Evolutionary conservation across 2,113 vertebrate species (phyloP).

Genomic region (Haemorhous mexicanus): DNA sequence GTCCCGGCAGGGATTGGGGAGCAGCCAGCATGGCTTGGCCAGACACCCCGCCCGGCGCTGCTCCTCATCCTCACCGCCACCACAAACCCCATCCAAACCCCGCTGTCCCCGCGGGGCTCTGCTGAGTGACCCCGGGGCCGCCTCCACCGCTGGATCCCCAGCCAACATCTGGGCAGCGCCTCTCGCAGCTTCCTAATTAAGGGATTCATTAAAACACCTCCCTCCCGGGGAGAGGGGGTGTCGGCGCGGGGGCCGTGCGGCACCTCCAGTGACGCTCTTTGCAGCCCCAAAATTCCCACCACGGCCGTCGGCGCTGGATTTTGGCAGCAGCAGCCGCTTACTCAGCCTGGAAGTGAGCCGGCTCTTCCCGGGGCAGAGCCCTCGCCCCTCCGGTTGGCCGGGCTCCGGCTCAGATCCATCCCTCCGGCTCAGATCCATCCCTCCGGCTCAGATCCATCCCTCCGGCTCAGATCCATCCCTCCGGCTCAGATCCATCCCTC

Average conservation of each 20-base stretch:
- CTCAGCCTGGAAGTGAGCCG: neutral
- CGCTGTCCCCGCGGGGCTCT: accelerated
- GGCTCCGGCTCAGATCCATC: accelerated
- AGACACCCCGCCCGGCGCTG: neutral
- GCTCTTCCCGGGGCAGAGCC: neutral
- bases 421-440: accelerated
- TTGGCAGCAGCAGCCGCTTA: neutral
- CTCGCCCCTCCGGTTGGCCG: neutral
- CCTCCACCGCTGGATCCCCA: neutral
- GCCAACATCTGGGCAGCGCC: neutral
- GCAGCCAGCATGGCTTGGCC: neutral
- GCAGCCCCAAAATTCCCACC: neutral
- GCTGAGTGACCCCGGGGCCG: neutral
- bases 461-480: accelerated
- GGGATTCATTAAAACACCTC: neutral
- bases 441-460: accelerated
- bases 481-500: accelerated
- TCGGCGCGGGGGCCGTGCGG: neutral
- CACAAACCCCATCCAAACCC: neutral
- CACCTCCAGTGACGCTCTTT: neutral
- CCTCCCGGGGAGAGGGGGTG: too few species aligned
- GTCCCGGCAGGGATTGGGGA: accelerated
- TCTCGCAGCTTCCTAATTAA: neutral
- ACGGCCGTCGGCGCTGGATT: neutral
- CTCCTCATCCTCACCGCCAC: neutral